Evolutionary conservation across 2,113 vertebrate genomes (phyloP), one percentile per base, ranked within the genome.

Genomic region (Bubalus kerabau): DNA sequence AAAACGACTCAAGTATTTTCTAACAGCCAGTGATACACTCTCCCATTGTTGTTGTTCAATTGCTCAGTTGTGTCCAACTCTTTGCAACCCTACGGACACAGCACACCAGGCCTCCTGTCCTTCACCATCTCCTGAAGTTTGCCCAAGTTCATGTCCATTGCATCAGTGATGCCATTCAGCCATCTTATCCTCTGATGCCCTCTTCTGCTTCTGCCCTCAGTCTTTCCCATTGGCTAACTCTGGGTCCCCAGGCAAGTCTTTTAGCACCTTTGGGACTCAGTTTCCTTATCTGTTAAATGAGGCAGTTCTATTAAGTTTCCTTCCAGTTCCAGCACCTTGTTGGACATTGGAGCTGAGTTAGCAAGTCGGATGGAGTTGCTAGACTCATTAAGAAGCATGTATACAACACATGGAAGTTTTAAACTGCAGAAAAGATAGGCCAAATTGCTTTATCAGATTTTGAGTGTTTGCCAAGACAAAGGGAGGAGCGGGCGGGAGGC

Each of bases 401-500:
- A 85, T 60, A 92, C 91, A 97, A 90, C 95, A 97, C 97, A 92
- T 24, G 95, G 91, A 98, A 93, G 91, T 85, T 97, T 95, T 93
- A 95, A 95, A 94, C 91, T 85, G 74, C 57, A 30, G 87, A 84
- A 92, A 95, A 97, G 95, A 97, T 64, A 86, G 87, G 97, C 96
- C 98, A 98, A 97, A 97, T 94, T 81, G 91, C 90, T 97, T 98
- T 98, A 98, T 98, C 96, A 98, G 97, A 92, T 89, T 94, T 96
- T 97, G 98, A 97, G 74, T 78, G 96, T 97, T 97, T 96, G 98
- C 97, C 96, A 95, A 97, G 91, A 94, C 57, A 82, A 88, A 96
- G 87, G 83, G 84, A 88, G 87, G 87, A 92, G 36, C 0, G 23
- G 48, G 56, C 74, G 50, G 78, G 19, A 74, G 56, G 16, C 0